Evolutionary conservation across 2,797 vertebrate genomes (phyloP).

Genomic region (Smutsia gigantea): DNA sequence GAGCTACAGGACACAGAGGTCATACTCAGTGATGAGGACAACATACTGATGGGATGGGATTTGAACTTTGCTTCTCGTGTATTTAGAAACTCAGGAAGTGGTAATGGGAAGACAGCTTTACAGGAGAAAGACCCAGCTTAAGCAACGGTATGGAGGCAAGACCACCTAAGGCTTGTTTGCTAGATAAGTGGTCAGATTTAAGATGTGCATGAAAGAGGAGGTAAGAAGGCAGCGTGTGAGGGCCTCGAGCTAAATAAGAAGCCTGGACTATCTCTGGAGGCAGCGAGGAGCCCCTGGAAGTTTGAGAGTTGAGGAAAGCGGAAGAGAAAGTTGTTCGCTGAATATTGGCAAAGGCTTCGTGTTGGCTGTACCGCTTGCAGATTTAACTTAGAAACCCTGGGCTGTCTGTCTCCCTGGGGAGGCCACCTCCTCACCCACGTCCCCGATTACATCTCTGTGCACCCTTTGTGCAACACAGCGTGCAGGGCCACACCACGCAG

Average conservation of each 20-base stretch:
- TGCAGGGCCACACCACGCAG: background rate
- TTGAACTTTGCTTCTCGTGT: background rate
- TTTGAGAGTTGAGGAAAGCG: background rate
- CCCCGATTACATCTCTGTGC: too few species aligned
- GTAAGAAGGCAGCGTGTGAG: too few species aligned
- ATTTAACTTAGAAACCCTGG: background rate
- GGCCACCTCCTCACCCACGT: background rate
- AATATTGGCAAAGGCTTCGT: background rate
- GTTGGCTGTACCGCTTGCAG: background rate
- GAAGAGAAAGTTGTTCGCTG: background rate
- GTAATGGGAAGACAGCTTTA: too few species aligned
- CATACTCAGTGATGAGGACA: too few species aligned
- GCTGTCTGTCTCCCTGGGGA: background rate
- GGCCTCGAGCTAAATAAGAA: background rate
- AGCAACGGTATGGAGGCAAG: background rate
- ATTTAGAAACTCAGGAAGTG: background rate
- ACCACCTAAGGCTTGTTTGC: background rate
- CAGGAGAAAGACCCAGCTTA: background rate
- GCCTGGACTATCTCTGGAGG: too few species aligned
- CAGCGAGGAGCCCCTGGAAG: background rate
- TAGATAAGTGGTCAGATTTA: background rate
- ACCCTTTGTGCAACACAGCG: background rate
- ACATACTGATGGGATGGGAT: accelerated
- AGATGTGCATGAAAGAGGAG: background rate
- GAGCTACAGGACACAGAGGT: background rate